Base-by-base conservation (phyloP, 2,888 invertebrate genomes). In the Pheosia tremula region DNA sequence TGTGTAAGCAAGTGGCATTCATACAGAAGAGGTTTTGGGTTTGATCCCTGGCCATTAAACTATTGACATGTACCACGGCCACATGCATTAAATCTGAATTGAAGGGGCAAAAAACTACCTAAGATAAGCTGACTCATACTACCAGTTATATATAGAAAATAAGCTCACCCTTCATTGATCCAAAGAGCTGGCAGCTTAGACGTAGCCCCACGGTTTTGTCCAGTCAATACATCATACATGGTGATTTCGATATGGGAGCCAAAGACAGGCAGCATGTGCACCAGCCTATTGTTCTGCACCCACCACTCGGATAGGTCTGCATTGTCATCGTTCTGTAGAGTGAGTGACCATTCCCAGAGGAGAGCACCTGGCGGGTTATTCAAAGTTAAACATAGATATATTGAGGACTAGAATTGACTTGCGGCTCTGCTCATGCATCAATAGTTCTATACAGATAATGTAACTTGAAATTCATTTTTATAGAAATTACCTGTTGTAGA, bases 281-380 rank as follows among this genome's bases (percentile, higher is more conserved):
- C 93, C 11, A 97, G 82, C 77, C 95, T 82, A 8, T 94, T 92
- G 59, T 95, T 92, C 59, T 94, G 89, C 61, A 96, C 94, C 87
- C 95, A 94, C 95, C 95, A 96, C 64, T 94, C 89, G 0, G 94
- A 93, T 64, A 89, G 84, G 11, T 93, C 89, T 0, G 94, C 90
- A 5, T 80, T 78, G 0, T 88, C 84, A 1, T 88, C 87, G 57
- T 90, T 87, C 60, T 93, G 87, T 5, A 94, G 82, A 0, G 85
- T 85, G n/a, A 96, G 74, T 0, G 95, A 95, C 97, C 97, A 97
- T 85, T 97, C 97, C 93, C 95, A 96, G n/a, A 96, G 85, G 4
- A 97, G 91, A 52, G 96, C 89, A 24, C 95, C 94, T 94, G 71
- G 3, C 67, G 74, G 10, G 43, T 7, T 43, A 43, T 43, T 43